Conservation (phyloP, 1,140 invertebrate species). For the Drosophila ironensis region DNA sequence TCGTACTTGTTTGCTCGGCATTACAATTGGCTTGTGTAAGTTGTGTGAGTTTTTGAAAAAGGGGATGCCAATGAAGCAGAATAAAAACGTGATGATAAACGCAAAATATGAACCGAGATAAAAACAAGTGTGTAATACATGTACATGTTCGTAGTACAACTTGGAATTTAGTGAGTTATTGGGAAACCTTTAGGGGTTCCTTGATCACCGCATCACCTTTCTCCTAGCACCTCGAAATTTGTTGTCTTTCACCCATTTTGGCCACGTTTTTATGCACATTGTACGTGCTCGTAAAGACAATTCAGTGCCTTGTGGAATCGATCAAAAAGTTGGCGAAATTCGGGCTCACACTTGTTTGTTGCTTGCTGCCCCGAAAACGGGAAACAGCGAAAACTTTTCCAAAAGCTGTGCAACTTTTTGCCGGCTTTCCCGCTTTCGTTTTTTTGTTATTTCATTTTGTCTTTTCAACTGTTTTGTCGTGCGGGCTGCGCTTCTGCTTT, state of each 20-base stretch:
- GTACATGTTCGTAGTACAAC: background rate
- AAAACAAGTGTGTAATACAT: background rate
- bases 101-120: background rate
- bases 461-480: constrained; percentile 49
- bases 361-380: constrained; percentile 8
- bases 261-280: constrained; percentile 21
- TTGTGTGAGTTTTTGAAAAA: background rate
- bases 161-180: no score
- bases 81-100: constrained; percentile 15
- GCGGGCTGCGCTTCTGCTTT: no score
- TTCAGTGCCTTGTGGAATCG: constrained; percentile 44
- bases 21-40: constrained; percentile 2
- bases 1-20: background rate
- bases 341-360: constrained; percentile 18
- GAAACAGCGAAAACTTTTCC: constrained; percentile 42
- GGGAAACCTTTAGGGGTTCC: no score
- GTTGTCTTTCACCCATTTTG: constrained; percentile 1
- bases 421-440: constrained; percentile 25
- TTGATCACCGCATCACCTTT: background rate
- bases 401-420: constrained; percentile 59
- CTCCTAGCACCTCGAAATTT: background rate
- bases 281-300: constrained; percentile 60
- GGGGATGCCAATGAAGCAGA: background rate
- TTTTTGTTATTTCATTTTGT: constrained; percentile 39
- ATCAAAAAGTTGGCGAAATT: constrained; percentile 52